Conservation (phyloP, 2,888 invertebrate genomes). For the Epistrophella euchroma region DNA sequence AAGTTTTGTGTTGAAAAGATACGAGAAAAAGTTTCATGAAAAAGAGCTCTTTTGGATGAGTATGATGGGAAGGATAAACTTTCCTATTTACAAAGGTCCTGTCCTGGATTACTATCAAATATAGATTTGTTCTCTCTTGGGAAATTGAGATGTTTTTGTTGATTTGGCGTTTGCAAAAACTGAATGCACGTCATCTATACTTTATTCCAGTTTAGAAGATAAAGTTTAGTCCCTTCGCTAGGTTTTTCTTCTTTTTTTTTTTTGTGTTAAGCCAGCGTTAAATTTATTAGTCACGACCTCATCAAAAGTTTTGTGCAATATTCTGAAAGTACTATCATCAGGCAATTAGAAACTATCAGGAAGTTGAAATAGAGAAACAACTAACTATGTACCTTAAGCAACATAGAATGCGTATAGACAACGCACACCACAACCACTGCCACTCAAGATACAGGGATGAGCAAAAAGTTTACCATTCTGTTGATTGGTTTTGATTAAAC, state of each 20-base stretch:
- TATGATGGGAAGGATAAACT: conserved; percentile 57
- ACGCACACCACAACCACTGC: not conserved
- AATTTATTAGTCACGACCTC: conserved; percentile 75
- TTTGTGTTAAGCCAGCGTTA: conserved; percentile 53
- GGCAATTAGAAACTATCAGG: conserved; percentile 74
- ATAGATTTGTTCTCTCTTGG: conserved; percentile 68
- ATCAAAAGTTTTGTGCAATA: conserved; percentile 69
- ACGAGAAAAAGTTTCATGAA: conserved; percentile 33
- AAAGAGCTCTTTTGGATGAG: conserved; percentile 31
- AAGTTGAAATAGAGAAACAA: conserved; percentile 57
- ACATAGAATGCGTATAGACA: conserved; percentile 24
- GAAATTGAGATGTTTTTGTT: conserved; percentile 70
- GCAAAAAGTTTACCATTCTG: conserved; percentile 29
- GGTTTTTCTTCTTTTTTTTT: conserved; percentile 49
- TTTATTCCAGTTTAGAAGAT: conserved; percentile 14
- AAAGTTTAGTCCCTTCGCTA: conserved; percentile 62
- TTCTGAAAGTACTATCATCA: conserved; percentile 64
- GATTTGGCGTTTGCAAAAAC: conserved; percentile 38
- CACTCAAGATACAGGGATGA: conserved; percentile 11
- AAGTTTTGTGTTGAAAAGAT: conserved; percentile 13
- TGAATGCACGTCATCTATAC: conserved; percentile 33
- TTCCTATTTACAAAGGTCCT: not conserved
- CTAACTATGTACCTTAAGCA: not conserved
- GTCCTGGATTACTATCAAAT: conserved; percentile 64
- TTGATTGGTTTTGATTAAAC: conserved; percentile 63